Base-by-base conservation (phyloP, 2,888 invertebrate genomes). In the Trileptium ribeirensis region DNA sequence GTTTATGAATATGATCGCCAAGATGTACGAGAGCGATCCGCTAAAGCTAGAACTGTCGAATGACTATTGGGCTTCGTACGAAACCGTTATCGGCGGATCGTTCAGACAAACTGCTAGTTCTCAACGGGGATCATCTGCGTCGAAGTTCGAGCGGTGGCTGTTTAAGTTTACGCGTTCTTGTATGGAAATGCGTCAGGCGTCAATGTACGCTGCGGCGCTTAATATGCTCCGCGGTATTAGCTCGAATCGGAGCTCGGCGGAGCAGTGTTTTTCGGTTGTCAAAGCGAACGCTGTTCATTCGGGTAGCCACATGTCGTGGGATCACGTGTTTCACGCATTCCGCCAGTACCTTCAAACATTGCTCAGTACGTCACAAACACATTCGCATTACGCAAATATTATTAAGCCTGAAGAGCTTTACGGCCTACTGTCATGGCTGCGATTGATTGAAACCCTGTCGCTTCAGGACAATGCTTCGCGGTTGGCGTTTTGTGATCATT, bases 371-470 rank as follows among this genome's bases (percentile, higher is more conserved):
- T 85, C 24, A 15, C 51, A 88, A 0, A 89, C 90, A 0, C 86
- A 87, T 36, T 79, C 83, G 79, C 84, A 85, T 37, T 82, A 84
- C 34, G 83, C 83, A 79, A 91, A 92, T 82, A 92, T 92, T 34
- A 94, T 95, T 80, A 93, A 93, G 31, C 93, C 93, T 0, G 92
- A 93, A 86, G 94, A 95, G 89, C 92, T 96, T 79, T 94, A 95
- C 84, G 95, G 95, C 0, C 91, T 97, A 85, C 92, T 93, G 85
- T 93, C 94, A 0, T 95, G 96, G 0, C 89, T 97, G 77, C 91
- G 92, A 81, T 91, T 97, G 0, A 93, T 95, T 40, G 92, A 92
- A 83, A 92, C 92, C 0, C 93, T 97, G 33, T 94, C 95, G 0
- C 92, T 89, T 86, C 84, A 87, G 85, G 87, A 95, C 89, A 93